Conservation (phyloP, 2,888 invertebrate species). For the Melitaea athalia region DNA sequence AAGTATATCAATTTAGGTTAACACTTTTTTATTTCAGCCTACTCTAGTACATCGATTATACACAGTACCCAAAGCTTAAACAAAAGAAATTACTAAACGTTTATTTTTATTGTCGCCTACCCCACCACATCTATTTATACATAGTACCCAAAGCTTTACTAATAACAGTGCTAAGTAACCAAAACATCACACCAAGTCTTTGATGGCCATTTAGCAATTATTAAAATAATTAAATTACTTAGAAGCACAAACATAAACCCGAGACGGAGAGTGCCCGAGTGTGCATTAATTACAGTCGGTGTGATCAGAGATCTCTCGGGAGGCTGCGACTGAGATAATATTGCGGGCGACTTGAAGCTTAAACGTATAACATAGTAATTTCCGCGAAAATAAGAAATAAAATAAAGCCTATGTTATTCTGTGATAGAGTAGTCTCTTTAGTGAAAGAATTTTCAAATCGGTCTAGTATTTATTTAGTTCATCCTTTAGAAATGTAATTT, state of each 20-base stretch:
- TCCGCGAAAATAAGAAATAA: neutral
- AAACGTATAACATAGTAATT: neutral
- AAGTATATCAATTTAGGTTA: too few relatives aligned
- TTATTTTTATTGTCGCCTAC: neutral
- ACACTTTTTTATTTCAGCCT: too few relatives aligned
- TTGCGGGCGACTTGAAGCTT: neutral
- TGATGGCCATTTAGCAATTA: constrained; percentile 12
- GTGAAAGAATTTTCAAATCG: too few relatives aligned
- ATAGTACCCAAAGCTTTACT: neutral
- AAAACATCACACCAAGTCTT: neutral
- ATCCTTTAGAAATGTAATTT: too few relatives aligned
- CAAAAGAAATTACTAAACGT: too few relatives aligned
- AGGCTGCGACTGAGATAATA: constrained; percentile 2
- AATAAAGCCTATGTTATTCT: too few relatives aligned
- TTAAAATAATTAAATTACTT: constrained; percentile 17
- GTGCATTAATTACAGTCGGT: constrained; percentile 17
- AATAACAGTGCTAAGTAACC: neutral
- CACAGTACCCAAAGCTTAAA: too few relatives aligned
- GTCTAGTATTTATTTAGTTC: too few relatives aligned
- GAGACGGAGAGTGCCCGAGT: constrained; percentile 7
- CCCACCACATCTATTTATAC: neutral
- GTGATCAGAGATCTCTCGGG: constrained; percentile 2
- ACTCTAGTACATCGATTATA: too few relatives aligned
- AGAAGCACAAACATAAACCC: constrained; percentile 9
- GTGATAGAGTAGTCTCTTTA: too few relatives aligned